Evolutionary conservation across 1,140 invertebrate species (phyloP).

Genomic region (Anthonomus grandis): DNA sequence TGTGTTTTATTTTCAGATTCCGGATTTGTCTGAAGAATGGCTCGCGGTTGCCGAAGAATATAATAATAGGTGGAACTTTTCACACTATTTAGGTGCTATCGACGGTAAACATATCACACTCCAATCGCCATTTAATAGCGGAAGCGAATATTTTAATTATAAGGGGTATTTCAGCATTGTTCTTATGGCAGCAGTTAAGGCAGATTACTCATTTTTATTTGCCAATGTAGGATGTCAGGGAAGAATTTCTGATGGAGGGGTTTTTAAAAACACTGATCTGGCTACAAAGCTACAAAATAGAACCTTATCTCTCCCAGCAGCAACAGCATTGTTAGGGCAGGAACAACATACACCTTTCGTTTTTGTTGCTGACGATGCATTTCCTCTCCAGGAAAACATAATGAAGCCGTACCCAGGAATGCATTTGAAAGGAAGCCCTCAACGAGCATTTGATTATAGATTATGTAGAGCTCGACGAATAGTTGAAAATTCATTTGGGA

Average conservation of each 20-base stretch:
- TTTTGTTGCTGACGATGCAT: slow-evolving; percentile 53
- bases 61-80: slow-evolving; percentile 29
- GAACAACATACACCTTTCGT: slow-evolving; percentile 7
- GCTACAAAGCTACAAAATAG: slow-evolving; percentile 12
- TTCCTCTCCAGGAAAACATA: slow-evolving; percentile 47
- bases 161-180: slow-evolving; percentile 50
- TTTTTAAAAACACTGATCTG: slow-evolving; percentile 8
- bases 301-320: neutral
- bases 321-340: neutral
- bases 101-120: slow-evolving; percentile 47
- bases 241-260: slow-evolving; percentile 16
- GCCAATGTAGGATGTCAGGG: slow-evolving; percentile 46
- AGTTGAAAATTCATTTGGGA: slow-evolving; percentile 55
- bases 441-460: slow-evolving; percentile 47
- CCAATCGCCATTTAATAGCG: slow-evolving; percentile 33
- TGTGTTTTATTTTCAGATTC: no score
- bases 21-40: no score
- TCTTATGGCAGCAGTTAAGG: slow-evolving; percentile 47
- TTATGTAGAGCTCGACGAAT: slow-evolving; percentile 43
- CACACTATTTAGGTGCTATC: slow-evolving; percentile 30
- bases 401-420: slow-evolving; percentile 50
- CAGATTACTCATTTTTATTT: slow-evolving; percentile 46
- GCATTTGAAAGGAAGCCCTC: slow-evolving; percentile 27
- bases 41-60: no score
- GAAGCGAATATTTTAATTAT: slow-evolving; percentile 50